Conservation (phyloP, 1,140 invertebrate genomes). For the Matsumurasca onukii region DNA sequence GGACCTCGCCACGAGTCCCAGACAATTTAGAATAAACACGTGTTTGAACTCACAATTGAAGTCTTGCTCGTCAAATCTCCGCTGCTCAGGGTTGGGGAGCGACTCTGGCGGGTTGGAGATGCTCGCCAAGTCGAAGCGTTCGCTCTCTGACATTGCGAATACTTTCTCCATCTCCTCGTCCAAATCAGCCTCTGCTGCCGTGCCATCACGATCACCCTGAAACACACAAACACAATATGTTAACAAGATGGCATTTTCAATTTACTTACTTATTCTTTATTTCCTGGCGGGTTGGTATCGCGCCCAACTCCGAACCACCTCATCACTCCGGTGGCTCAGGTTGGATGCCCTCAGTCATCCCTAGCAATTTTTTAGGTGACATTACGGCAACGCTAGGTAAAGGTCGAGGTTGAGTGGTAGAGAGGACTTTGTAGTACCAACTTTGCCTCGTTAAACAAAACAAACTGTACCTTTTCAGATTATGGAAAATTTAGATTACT, state of each 20-base stretch:
- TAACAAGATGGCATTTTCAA: background rate
- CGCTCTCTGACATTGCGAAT: slow-evolving; percentile 57
- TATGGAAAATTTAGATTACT: no score
- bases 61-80: slow-evolving; percentile 45
- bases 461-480: no score
- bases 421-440: no score
- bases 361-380: no score
- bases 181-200: slow-evolving; percentile 57
- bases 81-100: slow-evolving; percentile 29
- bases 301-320: background rate
- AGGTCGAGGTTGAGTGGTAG: no score
- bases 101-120: slow-evolving; percentile 55
- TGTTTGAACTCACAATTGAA: slow-evolving; percentile 45
- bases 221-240: slow-evolving; percentile 26
- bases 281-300: background rate
- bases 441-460: no score
- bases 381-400: no score
- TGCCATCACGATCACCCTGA: slow-evolving; percentile 40
- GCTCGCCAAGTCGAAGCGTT: slow-evolving; percentile 64
- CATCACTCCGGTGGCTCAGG: no score
- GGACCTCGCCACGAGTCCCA: no score
- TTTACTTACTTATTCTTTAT: slow-evolving; percentile 2
- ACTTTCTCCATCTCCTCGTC: slow-evolving; percentile 80
- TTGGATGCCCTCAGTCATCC: no score
- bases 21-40: background rate